Conservation (phyloP, 2,797 vertebrate genomes). For the Bradypodion ventrale region DNA sequence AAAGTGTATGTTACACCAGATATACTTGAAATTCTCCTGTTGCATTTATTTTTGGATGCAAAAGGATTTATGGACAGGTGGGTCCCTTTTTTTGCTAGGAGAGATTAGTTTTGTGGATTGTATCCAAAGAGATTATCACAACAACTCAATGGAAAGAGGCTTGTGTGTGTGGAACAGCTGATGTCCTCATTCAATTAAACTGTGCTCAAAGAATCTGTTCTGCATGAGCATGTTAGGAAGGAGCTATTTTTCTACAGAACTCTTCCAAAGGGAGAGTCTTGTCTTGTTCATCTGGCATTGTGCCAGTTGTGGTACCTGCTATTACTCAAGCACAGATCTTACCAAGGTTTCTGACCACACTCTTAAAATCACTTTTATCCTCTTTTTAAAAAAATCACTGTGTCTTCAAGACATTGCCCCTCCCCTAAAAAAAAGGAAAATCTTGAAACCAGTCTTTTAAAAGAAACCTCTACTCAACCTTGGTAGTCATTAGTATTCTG, state of each 20-base stretch:
- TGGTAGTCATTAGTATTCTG: too few species aligned
- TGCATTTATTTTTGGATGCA: constrained; percentile 10
- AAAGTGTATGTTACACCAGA: neutral
- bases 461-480: too few species aligned
- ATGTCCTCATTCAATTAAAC: neutral
- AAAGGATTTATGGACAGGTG: constrained; percentile 14
- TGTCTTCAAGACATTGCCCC: too few species aligned
- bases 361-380: too few species aligned
- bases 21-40: neutral
- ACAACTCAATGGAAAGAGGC: neutral
- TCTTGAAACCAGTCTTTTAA: too few species aligned
- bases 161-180: neutral
- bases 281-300: too few species aligned
- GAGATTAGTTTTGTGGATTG: constrained; percentile 7
- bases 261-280: too few species aligned
- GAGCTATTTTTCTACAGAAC: neutral
- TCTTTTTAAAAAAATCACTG: too few species aligned
- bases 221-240: neutral
- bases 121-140: neutral
- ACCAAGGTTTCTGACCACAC: too few species aligned
- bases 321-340: too few species aligned
- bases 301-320: too few species aligned
- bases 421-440: too few species aligned
- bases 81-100: neutral
- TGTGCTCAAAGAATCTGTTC: neutral